Evolutionary conservation across 2,113 vertebrate species (phyloP).

Genomic region (Corapipo altera): DNA sequence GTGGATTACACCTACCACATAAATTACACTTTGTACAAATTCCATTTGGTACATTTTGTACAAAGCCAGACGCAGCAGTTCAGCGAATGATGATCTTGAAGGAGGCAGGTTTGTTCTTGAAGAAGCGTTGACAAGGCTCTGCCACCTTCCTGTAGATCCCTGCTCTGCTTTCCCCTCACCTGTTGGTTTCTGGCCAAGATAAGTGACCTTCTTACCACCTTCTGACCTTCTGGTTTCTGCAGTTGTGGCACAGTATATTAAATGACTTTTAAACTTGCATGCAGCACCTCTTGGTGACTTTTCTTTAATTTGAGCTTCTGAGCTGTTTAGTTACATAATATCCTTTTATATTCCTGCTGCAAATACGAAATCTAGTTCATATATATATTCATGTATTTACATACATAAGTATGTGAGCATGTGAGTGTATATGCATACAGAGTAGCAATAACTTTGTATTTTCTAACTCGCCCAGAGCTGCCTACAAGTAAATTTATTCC

Average conservation of each 20-base stretch:
- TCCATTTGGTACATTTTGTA: not conserved
- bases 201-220: not conserved
- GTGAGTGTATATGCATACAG: not conserved
- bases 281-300: not conserved
- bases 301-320: not conserved
- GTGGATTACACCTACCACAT: not conserved
- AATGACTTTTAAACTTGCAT: not conserved
- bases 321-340: not conserved
- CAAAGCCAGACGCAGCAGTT: not conserved
- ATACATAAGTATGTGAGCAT: not conserved
- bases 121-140: not conserved
- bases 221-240: not conserved
- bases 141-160: not conserved
- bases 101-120: not conserved
- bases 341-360: not conserved
- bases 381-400: not conserved
- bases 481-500: not conserved
- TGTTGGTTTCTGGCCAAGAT: not conserved
- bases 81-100: not conserved
- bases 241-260: not conserved
- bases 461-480: not conserved
- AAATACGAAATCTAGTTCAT: not conserved
- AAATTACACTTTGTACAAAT: not conserved
- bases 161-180: not conserved
- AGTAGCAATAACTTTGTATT: not conserved